Conservation (phyloP, 2,888 invertebrate genomes). For the Plusia festucae region DNA sequence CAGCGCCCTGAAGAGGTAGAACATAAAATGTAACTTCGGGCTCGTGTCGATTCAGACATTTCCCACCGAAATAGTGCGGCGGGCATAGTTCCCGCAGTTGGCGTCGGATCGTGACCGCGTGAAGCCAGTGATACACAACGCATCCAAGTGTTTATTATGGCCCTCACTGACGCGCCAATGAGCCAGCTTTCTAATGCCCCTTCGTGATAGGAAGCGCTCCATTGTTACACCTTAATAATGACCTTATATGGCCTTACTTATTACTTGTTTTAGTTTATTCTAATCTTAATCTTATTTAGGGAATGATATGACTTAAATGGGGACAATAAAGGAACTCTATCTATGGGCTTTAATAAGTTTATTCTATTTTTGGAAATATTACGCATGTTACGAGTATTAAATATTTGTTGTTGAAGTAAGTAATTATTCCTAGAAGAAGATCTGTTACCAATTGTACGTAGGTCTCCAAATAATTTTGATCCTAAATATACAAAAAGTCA, state of each 20-base stretch:
- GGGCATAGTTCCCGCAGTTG: conserved; percentile 39
- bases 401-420: neutral
- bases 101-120: conserved; percentile 45
- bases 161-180: conserved; percentile 40
- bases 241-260: conserved; percentile 34
- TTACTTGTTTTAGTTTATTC: conserved; percentile 31
- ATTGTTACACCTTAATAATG: conserved; percentile 52
- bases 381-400: conserved; percentile 1
- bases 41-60: conserved; percentile 50
- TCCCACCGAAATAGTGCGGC: conserved; percentile 57
- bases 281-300: conserved; percentile 18
- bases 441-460: neutral
- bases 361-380: conserved; percentile 8
- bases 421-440: neutral
- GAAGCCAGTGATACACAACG: conserved; percentile 30
- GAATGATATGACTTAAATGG: conserved; percentile 19
- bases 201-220: conserved; percentile 48
- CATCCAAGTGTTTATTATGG: conserved; percentile 52
- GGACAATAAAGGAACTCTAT: conserved; percentile 6
- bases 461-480: neutral
- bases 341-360: conserved; percentile 16
- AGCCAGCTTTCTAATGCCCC: conserved; percentile 43
- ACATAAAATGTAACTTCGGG: conserved; percentile 54
- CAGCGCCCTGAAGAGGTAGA: conserved; percentile 35
- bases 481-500: conserved; percentile 17